Percentiles rank a stretch among this genome's conserved stretches.
Conservation (phyloP, 2,113 vertebrate genomes). For the Ammodytes marinus region DNA sequence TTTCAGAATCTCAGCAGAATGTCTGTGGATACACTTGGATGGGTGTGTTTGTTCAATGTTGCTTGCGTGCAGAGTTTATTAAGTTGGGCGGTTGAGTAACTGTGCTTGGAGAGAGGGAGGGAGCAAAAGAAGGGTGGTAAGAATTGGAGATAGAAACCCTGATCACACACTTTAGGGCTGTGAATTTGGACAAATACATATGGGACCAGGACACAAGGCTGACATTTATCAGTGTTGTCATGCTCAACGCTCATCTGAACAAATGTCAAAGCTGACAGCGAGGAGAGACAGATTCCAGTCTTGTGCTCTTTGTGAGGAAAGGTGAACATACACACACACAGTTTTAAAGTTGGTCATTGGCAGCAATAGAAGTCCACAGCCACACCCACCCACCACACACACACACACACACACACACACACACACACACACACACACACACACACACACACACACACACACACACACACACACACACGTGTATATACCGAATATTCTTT, state of each 20-base stretch:
- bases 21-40: not conserved
- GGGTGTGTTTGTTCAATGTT: not conserved
- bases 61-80: not conserved
- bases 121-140: not conserved
- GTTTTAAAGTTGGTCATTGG: constrained; percentile 9
- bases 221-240: constrained; percentile 66
- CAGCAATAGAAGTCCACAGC: not conserved
- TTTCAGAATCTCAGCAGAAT: constrained; percentile 1
- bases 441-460: not conserved
- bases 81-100: constrained; percentile 10
- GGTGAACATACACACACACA: constrained; percentile 6
- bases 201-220: constrained; percentile 22
- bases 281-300: constrained; percentile 34
- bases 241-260: constrained; percentile 54
- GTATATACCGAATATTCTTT: constrained; percentile 7
- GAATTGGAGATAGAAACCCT: constrained; percentile 2
- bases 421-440: not conserved
- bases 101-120: not conserved
- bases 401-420: not conserved
- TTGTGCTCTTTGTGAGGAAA: constrained; percentile 9
- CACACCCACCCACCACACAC: not conserved
- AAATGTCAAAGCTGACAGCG: constrained; percentile 75
- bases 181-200: constrained; percentile 28
- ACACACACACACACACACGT: not conserved
- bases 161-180: constrained; percentile 2